Percentiles rank a stretch among this genome's conserved stretches.
Conservation (phyloP, 2,888 invertebrate genomes). For the Macropis europaea region DNA sequence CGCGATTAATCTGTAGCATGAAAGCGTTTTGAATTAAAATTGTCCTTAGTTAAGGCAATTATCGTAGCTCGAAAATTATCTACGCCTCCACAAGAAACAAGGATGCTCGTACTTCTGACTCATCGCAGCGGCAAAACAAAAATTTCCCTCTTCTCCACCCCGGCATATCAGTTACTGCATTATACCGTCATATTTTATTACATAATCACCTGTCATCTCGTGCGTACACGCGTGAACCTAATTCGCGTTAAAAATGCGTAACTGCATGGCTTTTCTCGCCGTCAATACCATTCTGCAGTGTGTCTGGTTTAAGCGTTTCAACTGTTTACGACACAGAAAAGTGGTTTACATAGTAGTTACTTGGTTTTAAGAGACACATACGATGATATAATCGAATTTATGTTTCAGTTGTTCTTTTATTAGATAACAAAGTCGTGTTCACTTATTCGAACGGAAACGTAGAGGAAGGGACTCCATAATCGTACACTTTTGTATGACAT, state of each 20-base stretch:
- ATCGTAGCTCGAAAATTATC: conserved; percentile 64
- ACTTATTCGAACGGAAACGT: too few relatives aligned
- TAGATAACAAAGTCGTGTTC: too few relatives aligned
- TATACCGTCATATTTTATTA: conserved; percentile 75
- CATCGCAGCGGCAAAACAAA: conserved; percentile 66
- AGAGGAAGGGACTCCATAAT: too few relatives aligned
- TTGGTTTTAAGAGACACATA: too few relatives aligned
- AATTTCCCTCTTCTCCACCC: conserved; percentile 52
- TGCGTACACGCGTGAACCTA: neutral
- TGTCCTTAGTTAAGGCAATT: conserved; percentile 77
- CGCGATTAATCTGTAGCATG: conserved; percentile 61
- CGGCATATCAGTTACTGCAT: conserved; percentile 36
- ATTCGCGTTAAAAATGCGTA: neutral
- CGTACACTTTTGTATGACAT: too few relatives aligned
- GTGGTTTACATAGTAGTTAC: too few relatives aligned
- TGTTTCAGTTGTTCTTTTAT: too few relatives aligned
- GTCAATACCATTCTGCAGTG: too few relatives aligned
- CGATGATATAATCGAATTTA: too few relatives aligned
- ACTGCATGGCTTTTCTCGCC: too few relatives aligned
- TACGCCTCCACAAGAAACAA: conserved; percentile 69
- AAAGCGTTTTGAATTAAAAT: conserved; percentile 72
- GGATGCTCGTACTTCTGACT: conserved; percentile 70
- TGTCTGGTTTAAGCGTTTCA: too few relatives aligned
- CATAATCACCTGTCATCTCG: neutral
- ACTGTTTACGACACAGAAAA: too few relatives aligned